Evolutionary conservation across 2,113 vertebrate species (phyloP).

Genomic region (Ceyx cyanopectus): DNA sequence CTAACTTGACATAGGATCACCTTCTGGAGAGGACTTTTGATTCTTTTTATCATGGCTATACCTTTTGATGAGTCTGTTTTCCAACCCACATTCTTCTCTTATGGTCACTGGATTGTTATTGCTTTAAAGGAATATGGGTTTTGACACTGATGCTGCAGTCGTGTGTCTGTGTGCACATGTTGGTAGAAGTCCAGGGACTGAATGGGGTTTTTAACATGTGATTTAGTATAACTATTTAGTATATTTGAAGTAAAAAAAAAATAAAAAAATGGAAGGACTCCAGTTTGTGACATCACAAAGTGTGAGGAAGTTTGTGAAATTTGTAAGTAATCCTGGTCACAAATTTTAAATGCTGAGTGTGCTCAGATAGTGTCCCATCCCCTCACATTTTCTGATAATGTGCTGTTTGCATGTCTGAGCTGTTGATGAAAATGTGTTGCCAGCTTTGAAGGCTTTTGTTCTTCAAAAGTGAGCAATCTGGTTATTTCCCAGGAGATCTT

Average conservation of each 20-base stretch:
- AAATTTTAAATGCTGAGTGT: neutral
- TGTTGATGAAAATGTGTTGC: neutral
- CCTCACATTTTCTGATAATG: neutral
- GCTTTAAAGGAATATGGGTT: neutral
- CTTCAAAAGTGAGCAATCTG: neutral
- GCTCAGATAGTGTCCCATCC: neutral
- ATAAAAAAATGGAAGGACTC: neutral
- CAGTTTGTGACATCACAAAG: neutral
- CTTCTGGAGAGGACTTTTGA: neutral
- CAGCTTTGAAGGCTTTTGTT: neutral
- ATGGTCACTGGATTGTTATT: rapidly evolving
- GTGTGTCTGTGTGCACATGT: neutral
- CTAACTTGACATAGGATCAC: rapidly evolving
- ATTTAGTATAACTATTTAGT: neutral
- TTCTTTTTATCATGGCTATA: neutral
- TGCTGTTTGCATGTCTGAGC: conserved; percentile 20
- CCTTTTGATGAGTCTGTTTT: neutral
- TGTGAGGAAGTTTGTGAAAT: neutral
- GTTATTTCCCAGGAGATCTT: conserved; percentile 7
- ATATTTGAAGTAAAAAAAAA: neutral
- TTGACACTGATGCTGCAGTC: neutral
- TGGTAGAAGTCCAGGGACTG: neutral
- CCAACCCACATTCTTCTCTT: neutral
- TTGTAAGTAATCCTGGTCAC: no score
- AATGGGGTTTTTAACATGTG: neutral